These are phyloP conservation scores for Nomada hirtipes DNA, from an alignment of 2,888 invertebrate genomes.

Conservation along the genomic window DNA sequence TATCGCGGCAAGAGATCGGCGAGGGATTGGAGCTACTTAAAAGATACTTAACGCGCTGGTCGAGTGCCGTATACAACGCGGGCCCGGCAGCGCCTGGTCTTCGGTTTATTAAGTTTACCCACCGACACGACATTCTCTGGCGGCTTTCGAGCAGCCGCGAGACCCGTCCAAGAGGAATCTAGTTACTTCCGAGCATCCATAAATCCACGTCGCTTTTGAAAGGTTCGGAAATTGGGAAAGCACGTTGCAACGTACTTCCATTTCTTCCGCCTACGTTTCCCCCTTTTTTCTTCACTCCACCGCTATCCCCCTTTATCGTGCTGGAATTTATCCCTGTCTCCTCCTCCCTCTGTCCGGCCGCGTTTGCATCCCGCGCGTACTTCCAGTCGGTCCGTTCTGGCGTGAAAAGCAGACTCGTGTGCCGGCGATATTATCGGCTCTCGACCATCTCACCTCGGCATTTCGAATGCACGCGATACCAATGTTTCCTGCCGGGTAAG, in stretches of 20 bases:
- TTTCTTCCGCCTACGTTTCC: neutral
- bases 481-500: slow-evolving; percentile 38
- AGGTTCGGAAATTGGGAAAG: slow-evolving; percentile 72
- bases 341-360: slow-evolving; percentile 3
- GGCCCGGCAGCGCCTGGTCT: slow-evolving; percentile 1
- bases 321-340: neutral
- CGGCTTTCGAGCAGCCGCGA: slow-evolving; percentile 48
- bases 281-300: neutral
- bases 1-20: slow-evolving; percentile 15
- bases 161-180: slow-evolving; percentile 67
- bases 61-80: neutral
- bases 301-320: neutral
- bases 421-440: slow-evolving; percentile 37
- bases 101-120: slow-evolving; percentile 51
- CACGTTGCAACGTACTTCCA: slow-evolving; percentile 57
- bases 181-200: slow-evolving; percentile 70
- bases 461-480: slow-evolving; percentile 42
- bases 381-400: slow-evolving; percentile 10
- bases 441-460: slow-evolving; percentile 6
- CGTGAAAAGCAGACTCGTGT: slow-evolving; percentile 16
- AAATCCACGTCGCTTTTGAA: slow-evolving; percentile 73
- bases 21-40: slow-evolving; percentile 41
- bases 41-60: slow-evolving; percentile 41
- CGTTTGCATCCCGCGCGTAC: slow-evolving; percentile 27
- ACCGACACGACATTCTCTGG: slow-evolving; percentile 32